Conservation (phyloP, 2,888 invertebrate species). For the Limnephilus rhombicus region DNA sequence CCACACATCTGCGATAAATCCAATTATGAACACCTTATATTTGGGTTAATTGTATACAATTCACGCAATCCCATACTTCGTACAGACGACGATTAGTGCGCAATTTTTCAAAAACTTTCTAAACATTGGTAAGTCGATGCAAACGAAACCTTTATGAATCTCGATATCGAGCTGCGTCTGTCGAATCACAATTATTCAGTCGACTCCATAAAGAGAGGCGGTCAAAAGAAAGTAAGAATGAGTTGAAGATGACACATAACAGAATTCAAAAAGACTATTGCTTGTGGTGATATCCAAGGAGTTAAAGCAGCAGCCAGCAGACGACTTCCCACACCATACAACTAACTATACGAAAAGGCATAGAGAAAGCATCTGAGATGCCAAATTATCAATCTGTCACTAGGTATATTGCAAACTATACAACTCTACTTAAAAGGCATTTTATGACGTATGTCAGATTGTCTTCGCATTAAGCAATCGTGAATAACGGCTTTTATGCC, state of each 20-base stretch:
- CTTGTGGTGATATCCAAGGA: not conserved
- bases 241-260: slow-evolving; percentile 16
- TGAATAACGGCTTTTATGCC: too few species aligned
- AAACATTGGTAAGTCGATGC: not conserved
- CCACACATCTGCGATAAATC: not conserved
- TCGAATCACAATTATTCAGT: slow-evolving; percentile 43
- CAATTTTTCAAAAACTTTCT: slow-evolving; percentile 4
- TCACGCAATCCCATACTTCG: not conserved
- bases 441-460: too few species aligned
- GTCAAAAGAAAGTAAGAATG: slow-evolving; percentile 44
- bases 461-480: too few species aligned
- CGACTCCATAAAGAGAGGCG: slow-evolving; percentile 36
- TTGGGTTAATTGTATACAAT: slow-evolving; percentile 11
- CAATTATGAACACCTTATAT: not conserved
- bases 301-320: not conserved
- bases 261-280: not conserved
- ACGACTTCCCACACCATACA: not conserved
- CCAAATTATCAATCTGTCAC: not conserved
- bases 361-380: slow-evolving; percentile 11
- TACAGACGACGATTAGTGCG: not conserved
- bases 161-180: slow-evolving; percentile 27
- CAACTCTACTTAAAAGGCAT: too few species aligned
- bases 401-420: not conserved
- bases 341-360: not conserved
- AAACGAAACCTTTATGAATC: slow-evolving; percentile 36